A percentile compares a stretch with the other conserved stretches of the same genome.
phyloP scores from a whole-genome alignment of 2,113 vertebrate species.

The Bostrychus sinensis region DNA sequence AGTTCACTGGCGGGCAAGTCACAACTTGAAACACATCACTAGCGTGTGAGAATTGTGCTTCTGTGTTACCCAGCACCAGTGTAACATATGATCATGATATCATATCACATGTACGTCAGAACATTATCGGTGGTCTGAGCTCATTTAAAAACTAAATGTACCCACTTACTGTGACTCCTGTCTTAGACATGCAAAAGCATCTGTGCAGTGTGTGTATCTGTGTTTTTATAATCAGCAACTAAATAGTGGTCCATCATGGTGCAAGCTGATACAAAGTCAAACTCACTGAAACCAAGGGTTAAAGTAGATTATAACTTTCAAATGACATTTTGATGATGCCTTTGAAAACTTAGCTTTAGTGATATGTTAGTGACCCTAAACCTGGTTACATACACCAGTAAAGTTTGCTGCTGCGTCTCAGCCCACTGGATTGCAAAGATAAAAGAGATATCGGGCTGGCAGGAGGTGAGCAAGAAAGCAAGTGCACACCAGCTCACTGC shows the following conservation, averaged over 20 bases:
- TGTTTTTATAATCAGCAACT: background rate
- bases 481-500: constrained; percentile 51
- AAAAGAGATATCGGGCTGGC: constrained; percentile 39
- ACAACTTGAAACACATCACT: background rate
- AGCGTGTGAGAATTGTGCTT: constrained; percentile 11
- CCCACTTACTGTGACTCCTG: background rate
- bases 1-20: constrained; percentile 2
- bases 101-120: background rate
- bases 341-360: background rate
- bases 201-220: background rate
- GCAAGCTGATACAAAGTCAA: background rate
- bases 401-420: background rate
- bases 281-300: too few species aligned
- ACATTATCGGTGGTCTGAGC: background rate
- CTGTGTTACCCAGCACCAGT: background rate
- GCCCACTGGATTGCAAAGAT: constrained; percentile 12
- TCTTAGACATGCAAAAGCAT: background rate
- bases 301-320: too few species aligned
- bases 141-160: background rate
- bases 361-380: background rate
- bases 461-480: constrained; percentile 57
- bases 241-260: background rate
- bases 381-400: background rate
- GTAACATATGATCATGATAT: background rate
- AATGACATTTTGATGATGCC: too few species aligned